A percentile compares a stretch with the other conserved stretches of the same genome.
Evolutionary conservation across 2,888 invertebrate genomes (phyloP).

Genomic region (Nesidiocoris tenuis): DNA sequence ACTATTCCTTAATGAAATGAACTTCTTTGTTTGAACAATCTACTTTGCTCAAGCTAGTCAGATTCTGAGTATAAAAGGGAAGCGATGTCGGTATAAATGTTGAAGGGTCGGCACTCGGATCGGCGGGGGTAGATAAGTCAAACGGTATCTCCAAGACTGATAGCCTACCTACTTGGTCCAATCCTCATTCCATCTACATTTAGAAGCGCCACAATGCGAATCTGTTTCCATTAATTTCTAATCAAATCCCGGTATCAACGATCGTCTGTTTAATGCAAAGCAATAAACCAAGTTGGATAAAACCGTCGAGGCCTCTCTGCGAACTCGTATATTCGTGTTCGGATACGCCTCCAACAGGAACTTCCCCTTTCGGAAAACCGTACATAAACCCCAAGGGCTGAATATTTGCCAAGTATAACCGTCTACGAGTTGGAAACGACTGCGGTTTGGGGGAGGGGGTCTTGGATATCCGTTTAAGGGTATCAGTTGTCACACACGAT

Average conservation of each 20-base stretch:
- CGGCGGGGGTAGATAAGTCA: constrained; percentile 35
- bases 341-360: background rate
- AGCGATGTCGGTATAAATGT: constrained; percentile 15
- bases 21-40: no score
- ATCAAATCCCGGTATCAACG: constrained; percentile 27
- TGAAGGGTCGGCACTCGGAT: constrained; percentile 1
- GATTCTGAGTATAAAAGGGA: constrained; percentile 28
- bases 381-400: constrained; percentile 10
- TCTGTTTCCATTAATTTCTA: constrained; percentile 43
- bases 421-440: background rate
- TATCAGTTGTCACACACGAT: constrained; percentile 43
- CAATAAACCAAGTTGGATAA: constrained; percentile 36
- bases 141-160: constrained; percentile 34
- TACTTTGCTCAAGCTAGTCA: no score
- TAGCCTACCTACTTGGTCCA: background rate
- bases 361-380: background rate
- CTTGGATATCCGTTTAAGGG: constrained; percentile 21
- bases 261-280: constrained; percentile 35
- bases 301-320: background rate
- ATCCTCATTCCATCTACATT: background rate
- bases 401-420: constrained; percentile 40
- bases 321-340: constrained; percentile 5
- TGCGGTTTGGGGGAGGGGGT: constrained; percentile 15
- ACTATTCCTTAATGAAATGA: no score
- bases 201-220: background rate